Evolutionary conservation across 37 sponge, comb jelly and placozoan species (phyloP).

Genomic region (Beroe ovata): DNA sequence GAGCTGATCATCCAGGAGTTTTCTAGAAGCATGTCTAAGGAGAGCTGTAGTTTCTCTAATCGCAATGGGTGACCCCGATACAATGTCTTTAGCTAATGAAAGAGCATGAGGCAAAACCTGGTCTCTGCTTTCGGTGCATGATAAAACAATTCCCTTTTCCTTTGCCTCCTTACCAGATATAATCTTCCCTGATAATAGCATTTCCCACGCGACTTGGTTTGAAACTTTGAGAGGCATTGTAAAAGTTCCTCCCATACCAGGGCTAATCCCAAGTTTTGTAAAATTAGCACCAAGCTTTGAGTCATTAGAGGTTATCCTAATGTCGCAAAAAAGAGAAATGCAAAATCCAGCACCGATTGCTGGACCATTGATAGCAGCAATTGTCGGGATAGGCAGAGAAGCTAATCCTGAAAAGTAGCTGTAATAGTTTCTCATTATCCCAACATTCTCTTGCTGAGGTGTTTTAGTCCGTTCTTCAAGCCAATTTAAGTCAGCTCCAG

Average conservation of each 20-base stretch:
- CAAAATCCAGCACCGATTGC: constrained; percentile 63
- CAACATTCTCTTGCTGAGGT: not conserved
- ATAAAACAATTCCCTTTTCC: constrained; percentile 25
- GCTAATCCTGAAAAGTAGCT: not conserved
- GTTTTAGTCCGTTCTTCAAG: constrained; percentile 27
- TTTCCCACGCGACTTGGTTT: not conserved
- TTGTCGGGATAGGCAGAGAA: not conserved
- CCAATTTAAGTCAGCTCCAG: constrained; percentile 48
- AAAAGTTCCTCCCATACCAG: constrained; percentile 60
- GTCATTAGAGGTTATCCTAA: constrained; percentile 2
- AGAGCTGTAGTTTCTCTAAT: constrained; percentile 12
- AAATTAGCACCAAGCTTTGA: constrained; percentile 36
- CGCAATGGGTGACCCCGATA: constrained; percentile 9
- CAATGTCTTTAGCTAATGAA: constrained; percentile 16
- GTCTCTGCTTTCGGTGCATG: not conserved
- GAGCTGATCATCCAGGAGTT: not conserved
- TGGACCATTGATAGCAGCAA: constrained; percentile 65
- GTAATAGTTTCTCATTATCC: constrained; percentile 47
- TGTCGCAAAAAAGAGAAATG: constrained; percentile 34
- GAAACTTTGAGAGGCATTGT: constrained; percentile 14
- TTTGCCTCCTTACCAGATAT: constrained; percentile 47
- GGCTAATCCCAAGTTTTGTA: constrained; percentile 12
- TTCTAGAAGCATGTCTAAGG: not conserved
- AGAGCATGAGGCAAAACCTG: not conserved
- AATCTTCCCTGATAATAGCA: not conserved